A percentile compares a stretch with the other conserved stretches of the same genome.
These are phyloP conservation scores for Neosilurus hyrtlii DNA, from an alignment of 2,797 vertebrate genomes.

Conservation along the genomic window DNA sequence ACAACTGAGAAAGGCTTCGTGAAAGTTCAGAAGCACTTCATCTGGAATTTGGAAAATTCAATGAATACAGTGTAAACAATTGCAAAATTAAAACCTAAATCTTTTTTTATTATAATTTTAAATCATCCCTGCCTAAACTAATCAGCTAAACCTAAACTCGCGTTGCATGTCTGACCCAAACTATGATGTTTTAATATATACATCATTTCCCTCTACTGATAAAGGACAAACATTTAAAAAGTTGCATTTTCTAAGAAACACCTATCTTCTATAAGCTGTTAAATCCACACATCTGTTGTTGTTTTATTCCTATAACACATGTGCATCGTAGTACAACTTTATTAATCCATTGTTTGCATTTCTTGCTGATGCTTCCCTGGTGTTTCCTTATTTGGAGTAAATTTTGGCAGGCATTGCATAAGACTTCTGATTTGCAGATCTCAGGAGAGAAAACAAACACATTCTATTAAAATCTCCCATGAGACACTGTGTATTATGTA, in stretches of 20 bases:
- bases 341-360: not conserved
- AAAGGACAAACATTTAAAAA: not conserved
- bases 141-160: not conserved
- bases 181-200: not conserved
- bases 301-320: not conserved
- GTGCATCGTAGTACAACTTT: not conserved
- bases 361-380: not conserved
- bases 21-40: not conserved
- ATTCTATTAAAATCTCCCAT: not conserved
- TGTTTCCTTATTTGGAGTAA: conserved; percentile 9
- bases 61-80: not conserved
- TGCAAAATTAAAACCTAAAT: not conserved
- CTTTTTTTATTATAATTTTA: not conserved
- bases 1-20: too few relatives aligned
- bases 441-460: not conserved
- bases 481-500: not conserved
- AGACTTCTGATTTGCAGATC: not conserved
- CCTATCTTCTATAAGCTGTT: not conserved
- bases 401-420: not conserved
- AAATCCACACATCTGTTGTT: not conserved
- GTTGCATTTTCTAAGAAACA: not conserved
- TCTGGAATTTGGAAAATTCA: not conserved
- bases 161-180: not conserved
- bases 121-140: not conserved
- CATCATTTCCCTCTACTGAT: not conserved